These are phyloP conservation scores for Periophthalmus magnuspinnatus DNA, from an alignment of 2,797 vertebrate genomes.

Conservation along the genomic window DNA sequence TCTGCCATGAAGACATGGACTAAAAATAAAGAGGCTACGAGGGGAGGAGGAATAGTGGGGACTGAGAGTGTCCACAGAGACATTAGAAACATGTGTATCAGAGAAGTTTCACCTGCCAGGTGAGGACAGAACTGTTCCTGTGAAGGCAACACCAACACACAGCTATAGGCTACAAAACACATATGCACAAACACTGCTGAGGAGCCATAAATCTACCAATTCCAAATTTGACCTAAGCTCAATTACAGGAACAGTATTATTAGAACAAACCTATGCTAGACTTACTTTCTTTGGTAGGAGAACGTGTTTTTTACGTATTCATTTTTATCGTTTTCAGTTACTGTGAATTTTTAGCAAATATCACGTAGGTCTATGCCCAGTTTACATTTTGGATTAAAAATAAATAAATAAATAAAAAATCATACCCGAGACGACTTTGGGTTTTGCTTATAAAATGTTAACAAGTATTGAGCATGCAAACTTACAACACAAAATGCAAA, in stretches of 20 bases:
- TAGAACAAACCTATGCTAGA: constrained; percentile 31
- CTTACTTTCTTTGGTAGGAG: constrained; percentile 1
- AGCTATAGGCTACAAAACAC: constrained; percentile 6
- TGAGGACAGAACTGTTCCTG: constrained; percentile 27
- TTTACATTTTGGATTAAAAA: too few species aligned
- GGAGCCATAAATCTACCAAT: constrained; percentile 43
- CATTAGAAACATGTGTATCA: constrained; percentile 19
- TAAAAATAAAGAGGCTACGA: constrained; percentile 73
- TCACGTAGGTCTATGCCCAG: too few species aligned
- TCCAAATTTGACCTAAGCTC: constrained; percentile 49
- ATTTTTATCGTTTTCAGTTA: background rate
- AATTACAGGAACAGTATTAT: constrained; percentile 57
- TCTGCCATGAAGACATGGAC: constrained; percentile 70
- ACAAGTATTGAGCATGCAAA: constrained; percentile 1
- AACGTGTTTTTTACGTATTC: background rate
- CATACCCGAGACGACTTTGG: background rate
- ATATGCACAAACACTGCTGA: constrained; percentile 28
- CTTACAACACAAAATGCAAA: background rate
- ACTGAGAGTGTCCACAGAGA: constrained; percentile 38
- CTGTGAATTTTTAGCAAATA: too few species aligned
- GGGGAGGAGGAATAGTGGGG: constrained; percentile 48
- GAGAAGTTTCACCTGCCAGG: constrained; percentile 43
- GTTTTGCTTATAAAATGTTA: background rate
- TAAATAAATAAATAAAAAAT: too few species aligned
- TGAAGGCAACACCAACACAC: constrained; percentile 30